These are phyloP conservation scores for Darevskia mixta DNA, from an alignment of 2,797 vertebrate genomes.

Conservation along the genomic window DNA sequence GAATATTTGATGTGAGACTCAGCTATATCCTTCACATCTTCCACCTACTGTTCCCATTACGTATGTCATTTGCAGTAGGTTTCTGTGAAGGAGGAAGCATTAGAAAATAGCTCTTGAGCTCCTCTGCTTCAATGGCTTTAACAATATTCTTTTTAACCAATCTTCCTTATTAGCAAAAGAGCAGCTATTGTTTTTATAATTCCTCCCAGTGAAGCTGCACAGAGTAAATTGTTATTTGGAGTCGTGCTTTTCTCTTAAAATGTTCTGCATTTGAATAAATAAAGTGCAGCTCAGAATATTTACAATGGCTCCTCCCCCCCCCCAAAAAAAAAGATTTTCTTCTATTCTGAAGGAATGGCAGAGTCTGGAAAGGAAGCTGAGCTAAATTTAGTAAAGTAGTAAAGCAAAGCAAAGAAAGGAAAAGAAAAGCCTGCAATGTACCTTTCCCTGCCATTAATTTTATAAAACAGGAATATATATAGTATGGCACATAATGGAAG, in stretches of 20 bases:
- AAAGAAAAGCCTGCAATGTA: neutral
- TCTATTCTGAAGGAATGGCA: neutral
- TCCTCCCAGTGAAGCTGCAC: conserved; percentile 44
- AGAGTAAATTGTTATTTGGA: conserved; percentile 42
- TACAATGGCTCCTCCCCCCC: neutral
- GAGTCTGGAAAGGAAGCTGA: neutral
- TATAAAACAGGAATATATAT: neutral
- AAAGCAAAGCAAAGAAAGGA: neutral
- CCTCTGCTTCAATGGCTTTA: neutral
- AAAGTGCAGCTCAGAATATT: neutral
- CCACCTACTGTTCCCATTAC: conserved; percentile 29
- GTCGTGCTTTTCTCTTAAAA: neutral
- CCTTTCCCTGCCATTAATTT: neutral
- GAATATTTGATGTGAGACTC: conserved; percentile 7
- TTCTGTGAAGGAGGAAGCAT: conserved; percentile 40
- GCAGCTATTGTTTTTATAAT: conserved; percentile 53
- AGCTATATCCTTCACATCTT: neutral
- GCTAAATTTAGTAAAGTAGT: neutral
- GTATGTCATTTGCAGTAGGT: conserved; percentile 39
- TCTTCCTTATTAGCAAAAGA: neutral
- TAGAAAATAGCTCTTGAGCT: conserved; percentile 32
- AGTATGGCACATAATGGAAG: neutral
- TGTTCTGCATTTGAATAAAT: conserved; percentile 8
- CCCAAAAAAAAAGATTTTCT: neutral
- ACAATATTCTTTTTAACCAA: conserved; percentile 10